Evolutionary conservation across 2,797 vertebrate species (phyloP).

Genomic region (Nannoperca australis): DNA sequence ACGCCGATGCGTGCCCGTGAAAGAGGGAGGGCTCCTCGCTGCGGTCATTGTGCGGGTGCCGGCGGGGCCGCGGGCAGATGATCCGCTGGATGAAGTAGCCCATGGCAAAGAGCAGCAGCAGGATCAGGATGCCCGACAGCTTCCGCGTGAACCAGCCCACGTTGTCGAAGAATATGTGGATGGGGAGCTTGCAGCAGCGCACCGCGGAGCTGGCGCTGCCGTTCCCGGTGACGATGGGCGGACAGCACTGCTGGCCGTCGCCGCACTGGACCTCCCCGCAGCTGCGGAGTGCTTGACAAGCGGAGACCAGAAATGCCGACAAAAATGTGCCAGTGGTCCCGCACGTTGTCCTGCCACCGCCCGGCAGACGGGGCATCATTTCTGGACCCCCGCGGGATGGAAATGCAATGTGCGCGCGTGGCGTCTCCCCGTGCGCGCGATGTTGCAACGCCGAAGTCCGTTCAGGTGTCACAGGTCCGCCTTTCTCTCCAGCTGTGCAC

Average conservation of each 20-base stretch:
- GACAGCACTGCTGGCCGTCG: conserved; percentile 90
- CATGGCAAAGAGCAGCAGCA: conserved; percentile 93
- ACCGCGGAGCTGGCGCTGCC: conserved; percentile 81
- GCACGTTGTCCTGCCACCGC: conserved; percentile 67
- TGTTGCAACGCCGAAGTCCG: conserved; percentile 27
- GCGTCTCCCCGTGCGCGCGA: conserved; percentile 32
- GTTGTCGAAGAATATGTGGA: conserved; percentile 91
- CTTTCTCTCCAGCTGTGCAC: conserved; percentile 59
- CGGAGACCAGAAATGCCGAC: conserved; percentile 77
- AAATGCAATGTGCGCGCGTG: background rate
- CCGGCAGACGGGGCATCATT: conserved; percentile 76
- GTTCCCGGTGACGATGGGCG: conserved; percentile 74
- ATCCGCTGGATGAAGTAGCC: conserved; percentile 95
- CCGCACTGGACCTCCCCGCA: conserved; percentile 89
- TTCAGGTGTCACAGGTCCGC: conserved; percentile 65
- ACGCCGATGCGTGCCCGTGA: conserved; percentile 85
- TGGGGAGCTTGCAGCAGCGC: conserved; percentile 89
- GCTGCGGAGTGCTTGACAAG: conserved; percentile 85
- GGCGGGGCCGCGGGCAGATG: conserved; percentile 90
- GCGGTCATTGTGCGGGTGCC: conserved; percentile 73
- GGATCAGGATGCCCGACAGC: conserved; percentile 93
- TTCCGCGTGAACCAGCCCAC: conserved; percentile 93
- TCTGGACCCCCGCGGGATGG: conserved; percentile 46
- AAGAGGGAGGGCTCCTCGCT: conserved; percentile 84
- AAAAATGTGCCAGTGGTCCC: conserved; percentile 73